A percentile compares a stretch with the other conserved stretches of the same genome.
These are phyloP conservation scores for Brachionus angularis DNA, from an alignment of 1,140 invertebrate species.

Conservation along the genomic window DNA sequence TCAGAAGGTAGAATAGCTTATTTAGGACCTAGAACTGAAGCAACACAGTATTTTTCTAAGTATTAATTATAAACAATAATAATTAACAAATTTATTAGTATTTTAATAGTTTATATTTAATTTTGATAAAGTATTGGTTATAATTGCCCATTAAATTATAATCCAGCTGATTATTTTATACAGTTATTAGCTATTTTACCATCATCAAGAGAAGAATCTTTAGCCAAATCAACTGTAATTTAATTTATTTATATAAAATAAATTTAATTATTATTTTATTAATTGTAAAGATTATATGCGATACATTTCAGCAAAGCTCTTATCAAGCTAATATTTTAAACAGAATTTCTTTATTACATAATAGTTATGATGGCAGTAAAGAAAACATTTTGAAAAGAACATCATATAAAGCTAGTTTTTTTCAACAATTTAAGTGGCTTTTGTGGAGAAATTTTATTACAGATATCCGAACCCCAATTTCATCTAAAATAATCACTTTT, in stretches of 20 bases:
- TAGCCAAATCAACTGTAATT: slow-evolving; percentile 47
- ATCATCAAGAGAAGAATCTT: slow-evolving; percentile 67
- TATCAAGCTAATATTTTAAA: slow-evolving; percentile 41
- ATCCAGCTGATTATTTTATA: slow-evolving; percentile 44
- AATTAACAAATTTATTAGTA: neutral
- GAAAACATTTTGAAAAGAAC: neutral
- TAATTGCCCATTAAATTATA: slow-evolving; percentile 47
- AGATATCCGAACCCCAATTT: slow-evolving; percentile 18
- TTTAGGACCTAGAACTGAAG: slow-evolving; percentile 12
- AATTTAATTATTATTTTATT: neutral
- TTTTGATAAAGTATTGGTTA: slow-evolving; percentile 53
- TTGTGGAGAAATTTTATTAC: slow-evolving; percentile 31
- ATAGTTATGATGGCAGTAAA: neutral
- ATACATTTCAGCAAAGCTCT: slow-evolving; percentile 42
- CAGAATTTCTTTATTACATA: neutral
- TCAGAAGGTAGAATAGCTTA: slow-evolving; percentile 33
- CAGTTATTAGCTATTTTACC: slow-evolving; percentile 67
- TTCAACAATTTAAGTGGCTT: slow-evolving; percentile 43
- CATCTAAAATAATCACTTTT: slow-evolving; percentile 3
- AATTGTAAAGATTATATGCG: slow-evolving; percentile 44
- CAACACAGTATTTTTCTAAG: slow-evolving; percentile 55
- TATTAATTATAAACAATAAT: too few relatives aligned
- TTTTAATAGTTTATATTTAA: neutral
- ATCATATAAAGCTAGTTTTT: slow-evolving; percentile 5
- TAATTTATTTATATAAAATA: neutral